Evolutionary conservation across 2,113 vertebrate species (phyloP), one percentile per base, ranked within the genome.

Genomic region (Syrmaticus mikado): DNA sequence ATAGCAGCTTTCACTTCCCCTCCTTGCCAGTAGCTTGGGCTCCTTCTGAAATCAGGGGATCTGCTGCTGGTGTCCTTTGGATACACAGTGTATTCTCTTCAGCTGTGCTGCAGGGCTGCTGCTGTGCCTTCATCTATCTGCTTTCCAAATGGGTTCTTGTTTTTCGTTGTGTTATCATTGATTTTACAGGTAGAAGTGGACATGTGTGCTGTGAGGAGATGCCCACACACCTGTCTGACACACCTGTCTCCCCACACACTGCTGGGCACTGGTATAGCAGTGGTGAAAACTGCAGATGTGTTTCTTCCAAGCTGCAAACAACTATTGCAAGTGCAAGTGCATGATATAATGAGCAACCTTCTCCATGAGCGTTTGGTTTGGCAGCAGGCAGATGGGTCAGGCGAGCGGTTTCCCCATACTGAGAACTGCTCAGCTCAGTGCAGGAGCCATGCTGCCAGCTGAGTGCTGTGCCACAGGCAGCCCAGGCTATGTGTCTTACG

Each of bases 1-100:
- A 67, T 7, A 77, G 55, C 60, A 92, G 55, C 46, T 92, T 91
- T 83, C 57, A 53, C 76, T 95, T 87, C 93, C 89, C 67, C 57
- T 94, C 89, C 89, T 75, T 21, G 27, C 46, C 25, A 28, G 68
- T 53, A 78, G n/a, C 20, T 85, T 53, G 38, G 15, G 30, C 74
- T 62, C 15, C 20, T 91, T 67, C 50, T 1, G 55, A 89, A 94
- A 82, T 40, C 9, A 19, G 4, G 22, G 40, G 57, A 46, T 11
- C 7, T 17, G 22, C 50, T 67, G 2, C 30, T 57, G 30, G 3
- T 82, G 94, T 70, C 22, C 52, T 77, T 46, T 81, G 52, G 78
- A 61, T 15, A 21, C 0, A 3, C 11, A 10, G 40, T 16, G 82
- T 62, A 14, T 73, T 68, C 38, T 90, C 32, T 38, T 53, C 64